These are phyloP conservation scores for Bagarius yarrelli DNA, from an alignment of 2,113 vertebrate species.

Conservation along the genomic window DNA sequence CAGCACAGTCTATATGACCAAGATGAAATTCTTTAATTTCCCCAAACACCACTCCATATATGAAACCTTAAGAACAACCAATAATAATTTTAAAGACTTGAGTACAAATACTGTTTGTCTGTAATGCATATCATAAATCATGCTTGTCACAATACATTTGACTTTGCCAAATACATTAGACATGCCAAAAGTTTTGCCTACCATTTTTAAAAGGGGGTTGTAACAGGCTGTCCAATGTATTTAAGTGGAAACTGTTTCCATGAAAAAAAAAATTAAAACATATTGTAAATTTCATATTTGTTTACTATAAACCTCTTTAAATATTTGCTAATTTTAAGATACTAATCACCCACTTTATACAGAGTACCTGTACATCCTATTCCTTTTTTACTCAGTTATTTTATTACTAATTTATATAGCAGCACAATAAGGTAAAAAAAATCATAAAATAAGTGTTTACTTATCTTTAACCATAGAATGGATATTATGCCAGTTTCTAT, in stretches of 20 bases:
- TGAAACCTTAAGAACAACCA: background rate
- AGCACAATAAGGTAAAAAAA: too few relatives aligned
- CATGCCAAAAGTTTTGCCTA: background rate
- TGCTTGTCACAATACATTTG: slow-evolving; percentile 2
- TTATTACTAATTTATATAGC: too few relatives aligned
- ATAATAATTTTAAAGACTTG: background rate
- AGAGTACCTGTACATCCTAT: too few relatives aligned
- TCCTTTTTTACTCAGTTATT: too few relatives aligned
- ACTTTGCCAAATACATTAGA: background rate
- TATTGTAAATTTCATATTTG: background rate
- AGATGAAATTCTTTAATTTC: background rate
- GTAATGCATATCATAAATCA: background rate
- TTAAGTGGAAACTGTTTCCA: too few relatives aligned
- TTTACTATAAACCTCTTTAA: background rate
- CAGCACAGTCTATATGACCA: background rate
- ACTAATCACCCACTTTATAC: background rate
- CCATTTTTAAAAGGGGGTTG: background rate
- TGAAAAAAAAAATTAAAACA: too few relatives aligned
- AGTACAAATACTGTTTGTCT: background rate
- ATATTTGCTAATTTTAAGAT: background rate
- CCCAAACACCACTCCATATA: background rate
- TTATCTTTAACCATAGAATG: too few relatives aligned
- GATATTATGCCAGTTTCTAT: too few relatives aligned
- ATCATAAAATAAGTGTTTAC: too few relatives aligned
- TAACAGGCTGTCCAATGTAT: background rate